Conservation (phyloP, 2,797 vertebrate species). For the Garrulus glandarius region DNA sequence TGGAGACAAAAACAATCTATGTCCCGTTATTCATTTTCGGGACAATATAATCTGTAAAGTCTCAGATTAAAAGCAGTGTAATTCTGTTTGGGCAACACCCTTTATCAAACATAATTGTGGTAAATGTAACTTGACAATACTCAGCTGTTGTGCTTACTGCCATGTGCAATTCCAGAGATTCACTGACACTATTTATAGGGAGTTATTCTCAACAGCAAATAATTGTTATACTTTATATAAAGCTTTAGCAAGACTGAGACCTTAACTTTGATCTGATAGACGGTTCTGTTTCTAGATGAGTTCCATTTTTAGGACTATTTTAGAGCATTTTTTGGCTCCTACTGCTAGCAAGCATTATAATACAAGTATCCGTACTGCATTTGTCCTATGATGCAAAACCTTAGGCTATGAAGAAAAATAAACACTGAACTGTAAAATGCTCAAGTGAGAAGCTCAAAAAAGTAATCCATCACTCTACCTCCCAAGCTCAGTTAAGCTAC, state of each 20-base stretch:
- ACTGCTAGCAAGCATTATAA: not conserved
- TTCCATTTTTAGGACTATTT: not conserved
- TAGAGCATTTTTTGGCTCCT: not conserved
- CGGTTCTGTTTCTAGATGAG: not conserved
- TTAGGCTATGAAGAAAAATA: not conserved
- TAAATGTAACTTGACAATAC: not conserved
- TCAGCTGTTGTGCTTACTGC: not conserved
- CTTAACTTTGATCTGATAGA: not conserved
- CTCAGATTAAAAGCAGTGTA: not conserved
- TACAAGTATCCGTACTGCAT: not conserved
- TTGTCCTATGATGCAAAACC: not conserved
- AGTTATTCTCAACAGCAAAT: constrained; percentile 13
- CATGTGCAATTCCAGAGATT: not conserved
- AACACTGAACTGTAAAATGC: not conserved
- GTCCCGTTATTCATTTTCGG: not conserved
- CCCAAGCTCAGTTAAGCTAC: constrained; percentile 30
- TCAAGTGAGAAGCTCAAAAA: constrained; percentile 13
- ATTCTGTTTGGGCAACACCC: not conserved
- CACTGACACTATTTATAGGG: not conserved
- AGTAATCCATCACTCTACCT: not conserved
- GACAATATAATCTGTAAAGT: not conserved
- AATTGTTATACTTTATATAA: not conserved
- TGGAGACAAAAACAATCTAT: not conserved
- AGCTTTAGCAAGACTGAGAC: not conserved
- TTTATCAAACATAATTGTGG: not conserved